A percentile compares a stretch with the other conserved stretches of the same genome.
phyloP scores from a whole-genome alignment of 2,113 vertebrate species.

The Neolamprologus brichardi region DNA sequence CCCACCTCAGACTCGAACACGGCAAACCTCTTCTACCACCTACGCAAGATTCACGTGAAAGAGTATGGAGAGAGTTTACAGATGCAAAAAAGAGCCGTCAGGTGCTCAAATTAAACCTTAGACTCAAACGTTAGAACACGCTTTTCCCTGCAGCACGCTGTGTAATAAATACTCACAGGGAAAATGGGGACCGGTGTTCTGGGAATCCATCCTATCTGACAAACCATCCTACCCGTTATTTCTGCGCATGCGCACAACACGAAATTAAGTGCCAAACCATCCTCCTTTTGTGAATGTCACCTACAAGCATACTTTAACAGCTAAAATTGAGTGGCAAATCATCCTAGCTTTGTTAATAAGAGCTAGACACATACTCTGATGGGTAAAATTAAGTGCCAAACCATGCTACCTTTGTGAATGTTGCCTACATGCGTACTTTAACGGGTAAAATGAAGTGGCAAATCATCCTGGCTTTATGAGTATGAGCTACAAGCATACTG shows the following conservation, averaged over 20 bases:
- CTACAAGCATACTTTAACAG: background rate
- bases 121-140: fast-evolving
- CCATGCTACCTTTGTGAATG: background rate
- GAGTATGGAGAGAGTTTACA: background rate
- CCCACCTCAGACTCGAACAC: background rate
- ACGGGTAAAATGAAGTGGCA: background rate
- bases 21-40: background rate
- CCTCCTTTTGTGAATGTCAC: background rate
- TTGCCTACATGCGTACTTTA: fast-evolving
- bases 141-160: fast-evolving
- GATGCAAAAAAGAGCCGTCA: background rate
- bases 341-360: too few relatives aligned
- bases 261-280: fast-evolving
- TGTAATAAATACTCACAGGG: background rate
- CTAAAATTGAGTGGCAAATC: fast-evolving
- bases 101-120: background rate
- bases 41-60: background rate
- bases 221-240: background rate
- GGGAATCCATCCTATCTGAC: background rate
- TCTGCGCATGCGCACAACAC: background rate
- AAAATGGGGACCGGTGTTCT: background rate
- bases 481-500: background rate
- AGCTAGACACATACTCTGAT: too few relatives aligned
- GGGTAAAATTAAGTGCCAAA: too few relatives aligned
- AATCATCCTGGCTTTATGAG: background rate